These are phyloP conservation scores for Genyomyrus donnyi DNA, from an alignment of 2,113 vertebrate genomes.

Conservation along the genomic window DNA sequence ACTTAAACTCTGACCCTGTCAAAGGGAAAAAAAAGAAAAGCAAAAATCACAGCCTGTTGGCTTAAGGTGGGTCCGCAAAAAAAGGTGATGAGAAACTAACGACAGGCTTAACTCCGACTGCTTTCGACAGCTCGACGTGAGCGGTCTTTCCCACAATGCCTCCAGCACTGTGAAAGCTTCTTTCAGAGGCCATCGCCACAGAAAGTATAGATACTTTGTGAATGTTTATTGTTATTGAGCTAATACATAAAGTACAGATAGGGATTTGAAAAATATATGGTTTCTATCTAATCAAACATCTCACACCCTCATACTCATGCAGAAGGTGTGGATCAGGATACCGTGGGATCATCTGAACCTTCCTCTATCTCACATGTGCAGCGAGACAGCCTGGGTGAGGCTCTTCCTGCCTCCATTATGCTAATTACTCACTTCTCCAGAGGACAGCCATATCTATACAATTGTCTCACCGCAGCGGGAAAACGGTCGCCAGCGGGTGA, in stretches of 20 bases:
- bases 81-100: neutral
- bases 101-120: neutral
- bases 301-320: neutral
- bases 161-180: neutral
- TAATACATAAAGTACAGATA: neutral
- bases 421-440: conserved; percentile 59
- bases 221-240: neutral
- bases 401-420: conserved; percentile 66
- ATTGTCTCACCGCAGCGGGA: neutral
- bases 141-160: neutral
- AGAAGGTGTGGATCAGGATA: neutral
- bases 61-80: neutral
- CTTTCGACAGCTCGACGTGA: neutral
- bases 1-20: neutral
- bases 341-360: conserved; percentile 31
- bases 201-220: neutral
- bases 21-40: neutral
- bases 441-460: conserved; percentile 39
- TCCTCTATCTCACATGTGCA: conserved; percentile 42
- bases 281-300: neutral
- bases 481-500: neutral
- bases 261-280: neutral
- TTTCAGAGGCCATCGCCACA: neutral
- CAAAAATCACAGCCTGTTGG: conserved; percentile 1
- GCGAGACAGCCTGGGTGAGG: conserved; percentile 57